A percentile compares a stretch with the other conserved stretches of the same genome.
phyloP scores from a whole-genome alignment of 2,113 vertebrate species.

The Semicossyphus pulcher region DNA sequence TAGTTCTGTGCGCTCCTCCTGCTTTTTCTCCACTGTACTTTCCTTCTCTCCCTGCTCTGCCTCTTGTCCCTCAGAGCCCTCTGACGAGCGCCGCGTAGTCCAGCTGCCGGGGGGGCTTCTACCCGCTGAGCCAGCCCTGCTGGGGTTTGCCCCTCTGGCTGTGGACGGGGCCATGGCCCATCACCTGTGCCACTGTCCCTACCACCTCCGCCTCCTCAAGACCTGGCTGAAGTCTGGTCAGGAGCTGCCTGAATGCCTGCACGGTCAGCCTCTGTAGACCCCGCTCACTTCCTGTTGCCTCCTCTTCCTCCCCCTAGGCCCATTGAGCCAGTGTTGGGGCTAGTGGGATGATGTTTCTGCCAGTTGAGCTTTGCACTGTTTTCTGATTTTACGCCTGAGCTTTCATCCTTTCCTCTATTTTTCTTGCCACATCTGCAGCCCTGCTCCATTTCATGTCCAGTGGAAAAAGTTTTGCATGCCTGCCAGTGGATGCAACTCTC shows the following conservation, averaged over 20 bases:
- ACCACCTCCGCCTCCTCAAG: slow-evolving; percentile 90
- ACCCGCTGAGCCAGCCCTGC: slow-evolving; percentile 80
- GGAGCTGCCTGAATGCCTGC: slow-evolving; percentile 89
- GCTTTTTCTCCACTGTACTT: slow-evolving; percentile 26
- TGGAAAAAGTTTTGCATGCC: slow-evolving; percentile 27
- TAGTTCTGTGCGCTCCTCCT: not conserved
- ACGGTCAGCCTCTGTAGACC: slow-evolving; percentile 80
- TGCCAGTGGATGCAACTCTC: slow-evolving; percentile 4
- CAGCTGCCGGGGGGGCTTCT: slow-evolving; percentile 86
- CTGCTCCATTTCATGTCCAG: slow-evolving; percentile 11
- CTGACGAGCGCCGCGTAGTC: slow-evolving; percentile 86
- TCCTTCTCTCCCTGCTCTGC: slow-evolving; percentile 52
- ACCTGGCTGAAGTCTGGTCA: slow-evolving; percentile 89
- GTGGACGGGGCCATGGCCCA: slow-evolving; percentile 87
- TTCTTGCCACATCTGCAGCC: not conserved
- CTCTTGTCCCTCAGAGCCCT: slow-evolving; percentile 80
- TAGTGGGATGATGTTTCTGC: slow-evolving; percentile 13
- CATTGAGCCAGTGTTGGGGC: not conserved
- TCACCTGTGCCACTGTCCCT: slow-evolving; percentile 90
- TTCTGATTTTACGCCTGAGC: not conserved
- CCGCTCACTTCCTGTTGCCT: not conserved
- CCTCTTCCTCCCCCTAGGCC: slow-evolving; percentile 71
- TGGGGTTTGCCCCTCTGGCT: slow-evolving; percentile 80
- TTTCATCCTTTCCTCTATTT: slow-evolving; percentile 8
- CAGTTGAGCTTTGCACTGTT: slow-evolving; percentile 45